phyloP scores from a whole-genome alignment of 2,888 invertebrate genomes.

The Zootermopsis nevadensis region DNA sequence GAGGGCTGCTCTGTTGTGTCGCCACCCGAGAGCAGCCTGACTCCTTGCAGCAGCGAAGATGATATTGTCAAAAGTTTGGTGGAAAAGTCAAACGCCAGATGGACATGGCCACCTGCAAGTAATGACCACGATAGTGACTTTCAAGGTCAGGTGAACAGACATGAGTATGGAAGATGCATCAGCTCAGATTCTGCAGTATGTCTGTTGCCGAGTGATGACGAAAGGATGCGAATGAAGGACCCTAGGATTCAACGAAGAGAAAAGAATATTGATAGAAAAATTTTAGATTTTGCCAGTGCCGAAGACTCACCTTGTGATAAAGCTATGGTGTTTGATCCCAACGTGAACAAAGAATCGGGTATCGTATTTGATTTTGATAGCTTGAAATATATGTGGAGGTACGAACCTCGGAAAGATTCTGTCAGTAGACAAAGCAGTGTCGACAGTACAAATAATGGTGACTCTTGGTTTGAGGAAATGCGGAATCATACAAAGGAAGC shows the following conservation, averaged over 20 bases:
- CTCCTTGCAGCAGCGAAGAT: constrained; percentile 44
- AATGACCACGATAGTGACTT: not conserved
- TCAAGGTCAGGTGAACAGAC: not conserved
- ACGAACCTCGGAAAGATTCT: not conserved
- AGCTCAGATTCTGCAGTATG: constrained; percentile 68
- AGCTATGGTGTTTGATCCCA: constrained; percentile 7
- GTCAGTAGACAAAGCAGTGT: constrained; percentile 9
- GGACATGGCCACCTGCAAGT: constrained; percentile 42
- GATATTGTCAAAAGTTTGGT: not conserved
- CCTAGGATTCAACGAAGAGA: not conserved
- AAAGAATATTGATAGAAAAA: not conserved
- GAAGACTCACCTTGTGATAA: not conserved
- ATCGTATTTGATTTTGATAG: not conserved
- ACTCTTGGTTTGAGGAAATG: constrained; percentile 24
- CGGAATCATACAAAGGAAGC: constrained; percentile 14
- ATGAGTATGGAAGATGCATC: constrained; percentile 59
- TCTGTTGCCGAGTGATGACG: constrained; percentile 64
- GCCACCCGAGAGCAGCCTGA: constrained; percentile 18
- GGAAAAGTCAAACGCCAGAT: not conserved
- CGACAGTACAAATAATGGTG: not conserved
- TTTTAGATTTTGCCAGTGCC: not conserved
- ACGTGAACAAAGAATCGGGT: not conserved
- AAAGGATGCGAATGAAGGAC: constrained; percentile 41
- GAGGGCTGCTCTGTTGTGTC: constrained; percentile 35
- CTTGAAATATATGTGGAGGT: not conserved